Base-by-base conservation (phyloP, 2,113 vertebrate genomes). In the Myiagra hebetior region DNA sequence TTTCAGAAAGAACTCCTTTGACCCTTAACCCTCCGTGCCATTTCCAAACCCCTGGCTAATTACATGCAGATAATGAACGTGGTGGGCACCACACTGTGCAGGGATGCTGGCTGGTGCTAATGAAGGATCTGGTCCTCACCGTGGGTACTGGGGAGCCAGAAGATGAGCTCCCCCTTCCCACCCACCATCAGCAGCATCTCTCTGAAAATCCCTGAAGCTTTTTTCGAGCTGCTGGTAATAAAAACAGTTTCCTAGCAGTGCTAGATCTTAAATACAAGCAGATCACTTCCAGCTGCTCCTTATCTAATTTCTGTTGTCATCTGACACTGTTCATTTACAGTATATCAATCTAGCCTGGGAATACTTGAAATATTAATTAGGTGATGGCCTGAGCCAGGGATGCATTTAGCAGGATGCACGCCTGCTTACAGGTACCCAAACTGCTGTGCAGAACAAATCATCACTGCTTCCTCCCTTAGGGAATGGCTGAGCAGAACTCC, bases 361-460 rank as follows among this genome's bases (percentile, higher is more conserved):
- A 94, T 52, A 64, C 87, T 85, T 94, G 85, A 87, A 92, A 94
- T 95, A 93, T 89, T 96, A 97, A 96, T 96, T 96, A 94, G 7
- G 2, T 15, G 8, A 21, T 0, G 0, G 65, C 65, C 60, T 89
- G 73, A 63, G 72, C 84, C 73, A 49, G 1, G 0, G 67, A n/a
- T 67, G 89, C n/a, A 8, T 56, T 94, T 31, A 92, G 65, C 62
- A 57, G 81, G 83, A 33, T 67, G n/a, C 63, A 26, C 0, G 7
- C 15, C 59, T 89, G 67, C 82, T 92, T 72, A 69, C 86, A 95
- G 80, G 80, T 90, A 79, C 26, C 90, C 64, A 69, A 79, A 50
- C 11, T 56, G 85, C 68, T 52, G 42, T 30, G 56, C 56, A 65
- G 50, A 30, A 56, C 67, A 76, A 94, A 50, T 30, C 55, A 69